Evolutionary conservation across 2,797 vertebrate genomes (phyloP).

Genomic region (Cirrhinus molitorella): DNA sequence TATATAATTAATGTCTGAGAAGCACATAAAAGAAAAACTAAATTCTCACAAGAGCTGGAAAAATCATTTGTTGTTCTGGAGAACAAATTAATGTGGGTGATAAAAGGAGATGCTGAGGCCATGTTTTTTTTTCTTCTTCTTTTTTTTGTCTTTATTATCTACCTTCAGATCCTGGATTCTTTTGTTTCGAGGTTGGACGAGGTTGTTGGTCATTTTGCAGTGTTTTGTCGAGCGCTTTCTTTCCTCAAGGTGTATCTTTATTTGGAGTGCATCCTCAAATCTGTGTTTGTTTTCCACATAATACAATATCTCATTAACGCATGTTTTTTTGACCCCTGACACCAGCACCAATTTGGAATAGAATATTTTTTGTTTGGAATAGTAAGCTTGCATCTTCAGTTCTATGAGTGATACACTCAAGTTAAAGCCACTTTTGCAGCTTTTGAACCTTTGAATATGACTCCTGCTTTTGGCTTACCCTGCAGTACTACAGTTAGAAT

Average conservation of each 20-base stretch:
- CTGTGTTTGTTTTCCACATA: conserved; percentile 50
- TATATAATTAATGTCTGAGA: conserved; percentile 84
- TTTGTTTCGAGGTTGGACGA: conserved; percentile 69
- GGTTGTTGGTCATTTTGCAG: conserved; percentile 72
- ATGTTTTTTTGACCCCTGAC: conserved; percentile 37
- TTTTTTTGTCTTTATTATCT: conserved; percentile 45
- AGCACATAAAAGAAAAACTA: conserved; percentile 78
- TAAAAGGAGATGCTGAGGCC: conserved; percentile 76
- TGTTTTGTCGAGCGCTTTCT: conserved; percentile 66
- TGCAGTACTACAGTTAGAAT: not conserved
- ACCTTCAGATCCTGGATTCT: conserved; percentile 65
- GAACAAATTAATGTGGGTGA: conserved; percentile 77
- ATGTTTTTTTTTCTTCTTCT: conserved; percentile 59
- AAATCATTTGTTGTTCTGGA: conserved; percentile 81
- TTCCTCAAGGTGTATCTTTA: conserved; percentile 64
- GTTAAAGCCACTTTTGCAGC: not conserved
- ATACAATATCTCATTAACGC: conserved; percentile 47
- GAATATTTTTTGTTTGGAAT: conserved; percentile 33
- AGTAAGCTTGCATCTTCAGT: conserved; percentile 22
- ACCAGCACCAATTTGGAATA: conserved; percentile 20
- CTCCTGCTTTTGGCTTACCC: not conserved
- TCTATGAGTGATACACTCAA: conserved; percentile 17
- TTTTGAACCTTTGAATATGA: conserved; percentile 11
- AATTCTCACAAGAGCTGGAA: conserved; percentile 74
- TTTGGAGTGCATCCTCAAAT: conserved; percentile 31